Percentiles rank a stretch among this genome's conserved stretches.
Evolutionary conservation across 2,888 invertebrate species (phyloP).

Genomic region (Subacronicta megacephala): DNA sequence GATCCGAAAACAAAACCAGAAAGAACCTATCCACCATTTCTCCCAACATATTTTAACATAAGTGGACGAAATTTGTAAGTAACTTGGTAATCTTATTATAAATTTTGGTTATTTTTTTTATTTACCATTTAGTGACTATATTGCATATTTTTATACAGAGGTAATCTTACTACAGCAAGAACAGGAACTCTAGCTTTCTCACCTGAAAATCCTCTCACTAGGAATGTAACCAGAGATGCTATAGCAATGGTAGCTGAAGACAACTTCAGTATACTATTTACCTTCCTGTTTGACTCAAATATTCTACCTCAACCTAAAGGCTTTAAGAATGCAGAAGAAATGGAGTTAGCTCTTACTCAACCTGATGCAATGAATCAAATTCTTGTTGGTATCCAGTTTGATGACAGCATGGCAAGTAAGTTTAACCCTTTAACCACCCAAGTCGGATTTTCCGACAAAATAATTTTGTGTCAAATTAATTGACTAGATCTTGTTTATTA

Average conservation of each 20-base stretch:
- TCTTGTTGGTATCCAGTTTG: slow-evolving; percentile 84
- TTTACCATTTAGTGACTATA: too few relatives aligned
- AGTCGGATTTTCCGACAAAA: too few relatives aligned
- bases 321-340: slow-evolving; percentile 74
- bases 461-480: too few relatives aligned
- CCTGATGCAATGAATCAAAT: slow-evolving; percentile 82
- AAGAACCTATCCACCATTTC: slow-evolving; percentile 73
- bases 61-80: slow-evolving; percentile 80
- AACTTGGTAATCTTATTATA: slow-evolving; percentile 6
- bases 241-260: slow-evolving; percentile 80
- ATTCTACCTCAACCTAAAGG: slow-evolving; percentile 82
- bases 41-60: slow-evolving; percentile 82
- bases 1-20: slow-evolving; percentile 88
- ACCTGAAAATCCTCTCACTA: slow-evolving; percentile 80
- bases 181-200: slow-evolving; percentile 84
- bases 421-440: too few relatives aligned
- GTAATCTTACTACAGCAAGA: slow-evolving; percentile 77
- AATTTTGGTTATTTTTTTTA: background rate
- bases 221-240: slow-evolving; percentile 77
- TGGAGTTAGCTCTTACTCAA: slow-evolving; percentile 78
- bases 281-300: slow-evolving; percentile 75
- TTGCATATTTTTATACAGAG: slow-evolving; percentile 62
- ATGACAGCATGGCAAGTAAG: slow-evolving; percentile 84
- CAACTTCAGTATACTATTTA: slow-evolving; percentile 76
- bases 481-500: too few relatives aligned